Conservation (phyloP, 2,888 invertebrate species). For the Drosophila formosana region DNA sequence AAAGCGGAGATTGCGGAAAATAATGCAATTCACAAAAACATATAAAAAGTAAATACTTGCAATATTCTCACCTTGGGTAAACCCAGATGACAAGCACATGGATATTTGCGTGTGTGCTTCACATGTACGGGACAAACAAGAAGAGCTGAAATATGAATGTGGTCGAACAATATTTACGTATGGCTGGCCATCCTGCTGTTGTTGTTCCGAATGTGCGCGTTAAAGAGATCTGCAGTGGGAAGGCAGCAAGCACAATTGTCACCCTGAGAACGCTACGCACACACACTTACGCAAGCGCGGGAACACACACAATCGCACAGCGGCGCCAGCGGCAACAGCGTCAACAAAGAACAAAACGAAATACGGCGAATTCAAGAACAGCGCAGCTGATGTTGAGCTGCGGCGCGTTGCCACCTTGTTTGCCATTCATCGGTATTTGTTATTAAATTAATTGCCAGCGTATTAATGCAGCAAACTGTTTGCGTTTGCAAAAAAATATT, state of each 20-base stretch:
- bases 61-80: too few species aligned
- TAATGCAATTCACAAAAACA: too few species aligned
- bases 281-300: conserved; percentile 40
- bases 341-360: neutral
- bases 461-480: neutral
- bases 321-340: neutral
- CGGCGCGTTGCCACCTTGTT: conserved; percentile 28
- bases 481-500: neutral
- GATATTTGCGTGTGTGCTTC: too few species aligned
- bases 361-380: conserved; percentile 19
- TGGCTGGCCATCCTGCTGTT: neutral
- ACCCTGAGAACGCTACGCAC: conserved; percentile 27
- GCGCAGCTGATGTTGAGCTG: conserved; percentile 22
- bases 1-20: too few species aligned
- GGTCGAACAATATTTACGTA: neutral
- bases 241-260: conserved; percentile 5
- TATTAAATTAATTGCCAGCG: neutral
- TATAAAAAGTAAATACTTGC: too few species aligned
- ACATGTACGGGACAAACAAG: too few species aligned
- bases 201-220: neutral
- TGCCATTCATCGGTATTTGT: neutral
- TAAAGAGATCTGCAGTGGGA: conserved; percentile 27
- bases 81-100: too few species aligned
- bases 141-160: too few species aligned
- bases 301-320: conserved; percentile 4